Conservation (phyloP, 2,888 invertebrate species). For the Drosophila mettleri region DNA sequence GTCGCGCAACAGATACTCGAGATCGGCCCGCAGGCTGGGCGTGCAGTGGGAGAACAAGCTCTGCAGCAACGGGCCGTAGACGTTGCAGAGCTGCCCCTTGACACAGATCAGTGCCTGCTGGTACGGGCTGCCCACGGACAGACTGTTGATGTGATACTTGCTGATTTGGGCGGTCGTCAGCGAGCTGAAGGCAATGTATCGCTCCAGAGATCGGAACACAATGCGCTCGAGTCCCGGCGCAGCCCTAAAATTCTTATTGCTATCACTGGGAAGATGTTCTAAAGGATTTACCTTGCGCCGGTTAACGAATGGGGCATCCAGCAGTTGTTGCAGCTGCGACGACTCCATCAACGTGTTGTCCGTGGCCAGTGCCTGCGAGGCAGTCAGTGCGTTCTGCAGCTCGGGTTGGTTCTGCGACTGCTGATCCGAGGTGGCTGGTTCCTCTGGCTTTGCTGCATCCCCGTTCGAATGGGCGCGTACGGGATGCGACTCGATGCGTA, state of each 20-base stretch:
- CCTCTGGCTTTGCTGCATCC: background rate
- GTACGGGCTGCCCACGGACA: constrained; percentile 40
- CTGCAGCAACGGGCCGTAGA: constrained; percentile 46
- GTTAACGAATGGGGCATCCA: constrained; percentile 37
- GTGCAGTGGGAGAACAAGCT: constrained; percentile 45
- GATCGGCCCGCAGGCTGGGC: constrained; percentile 32
- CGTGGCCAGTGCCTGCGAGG: constrained; percentile 58
- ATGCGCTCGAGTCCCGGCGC: background rate
- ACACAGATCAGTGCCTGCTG: constrained; percentile 50
- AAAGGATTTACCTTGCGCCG: constrained; percentile 59
- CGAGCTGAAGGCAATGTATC: constrained; percentile 38
- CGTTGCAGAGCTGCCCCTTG: constrained; percentile 34
- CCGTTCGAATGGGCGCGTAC: rapidly evolving
- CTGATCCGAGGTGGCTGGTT: background rate
- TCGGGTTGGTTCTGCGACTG: background rate
- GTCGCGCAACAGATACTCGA: constrained; percentile 36
- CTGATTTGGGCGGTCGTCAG: constrained; percentile 48
- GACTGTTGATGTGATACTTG: constrained; percentile 43
- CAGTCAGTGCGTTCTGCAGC: constrained; percentile 16
- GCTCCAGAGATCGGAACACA: constrained; percentile 42
- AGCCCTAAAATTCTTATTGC: constrained; percentile 10
- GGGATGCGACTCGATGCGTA: constrained; percentile 22
- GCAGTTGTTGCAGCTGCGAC: constrained; percentile 41
- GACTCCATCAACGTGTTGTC: constrained; percentile 64
- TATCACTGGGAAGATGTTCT: constrained; percentile 14